Evolutionary conservation across 2,797 vertebrate genomes (phyloP).

Genomic region (Tragopan temminckii): DNA sequence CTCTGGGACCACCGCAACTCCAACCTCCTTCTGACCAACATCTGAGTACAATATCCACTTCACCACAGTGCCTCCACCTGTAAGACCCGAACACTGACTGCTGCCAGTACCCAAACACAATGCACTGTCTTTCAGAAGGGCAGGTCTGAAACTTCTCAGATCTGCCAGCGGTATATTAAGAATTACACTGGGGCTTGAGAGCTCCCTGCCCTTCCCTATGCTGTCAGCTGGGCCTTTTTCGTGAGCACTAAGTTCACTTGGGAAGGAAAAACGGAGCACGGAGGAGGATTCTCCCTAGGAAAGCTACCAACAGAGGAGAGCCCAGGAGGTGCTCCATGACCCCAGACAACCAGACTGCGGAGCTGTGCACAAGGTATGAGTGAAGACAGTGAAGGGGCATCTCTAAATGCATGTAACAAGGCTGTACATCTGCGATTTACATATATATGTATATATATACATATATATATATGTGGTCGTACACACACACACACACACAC

Average conservation of each 20-base stretch:
- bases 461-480: too few species aligned
- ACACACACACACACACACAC: fast-evolving
- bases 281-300: neutral
- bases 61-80: neutral
- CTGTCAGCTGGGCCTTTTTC: slow-evolving; percentile 24
- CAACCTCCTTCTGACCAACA: neutral
- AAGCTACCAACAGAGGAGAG: neutral
- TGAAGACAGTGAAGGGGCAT: neutral
- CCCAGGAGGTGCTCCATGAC: fast-evolving
- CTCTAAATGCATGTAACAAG: neutral
- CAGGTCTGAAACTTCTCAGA: neutral
- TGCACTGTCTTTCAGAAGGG: neutral
- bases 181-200: neutral
- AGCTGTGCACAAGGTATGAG: neutral
- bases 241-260: slow-evolving; percentile 27
- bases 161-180: neutral
- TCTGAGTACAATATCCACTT: neutral
- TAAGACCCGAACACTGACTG: neutral
- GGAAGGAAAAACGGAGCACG: slow-evolving; percentile 23
- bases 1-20: neutral
- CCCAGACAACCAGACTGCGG: neutral
- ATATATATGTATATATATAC: fast-evolving
- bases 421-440: neutral
- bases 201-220: slow-evolving; percentile 1
- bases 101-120: neutral